These are phyloP conservation scores for Holocentrus rufus DNA, from an alignment of 2,797 vertebrate species.

Conservation along the genomic window DNA sequence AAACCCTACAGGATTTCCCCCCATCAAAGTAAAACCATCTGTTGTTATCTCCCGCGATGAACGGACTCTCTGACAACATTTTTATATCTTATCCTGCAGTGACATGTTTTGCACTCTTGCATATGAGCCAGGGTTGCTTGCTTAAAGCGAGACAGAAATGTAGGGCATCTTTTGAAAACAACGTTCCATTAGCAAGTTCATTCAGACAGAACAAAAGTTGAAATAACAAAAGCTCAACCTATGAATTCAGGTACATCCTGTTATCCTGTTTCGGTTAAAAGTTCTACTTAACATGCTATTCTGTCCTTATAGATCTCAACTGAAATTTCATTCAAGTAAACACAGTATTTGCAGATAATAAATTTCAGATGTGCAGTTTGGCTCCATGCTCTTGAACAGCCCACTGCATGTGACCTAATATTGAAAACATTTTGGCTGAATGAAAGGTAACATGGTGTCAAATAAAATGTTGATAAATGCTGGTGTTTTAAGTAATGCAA, in stretches of 20 bases:
- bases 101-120: conserved; percentile 52
- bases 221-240: conserved; percentile 3
- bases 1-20: conserved; percentile 70
- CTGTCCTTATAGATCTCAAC: conserved; percentile 60
- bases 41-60: conserved; percentile 57
- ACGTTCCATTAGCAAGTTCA: conserved; percentile 3
- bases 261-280: conserved; percentile 34
- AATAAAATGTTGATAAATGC: conserved; percentile 61
- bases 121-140: conserved; percentile 24
- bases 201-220: conserved; percentile 5
- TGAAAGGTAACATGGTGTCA: conserved; percentile 61
- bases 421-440: conserved; percentile 66
- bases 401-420: conserved; percentile 69
- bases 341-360: conserved; percentile 64
- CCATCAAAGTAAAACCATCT: conserved; percentile 71
- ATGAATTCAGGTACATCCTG: conserved; percentile 5
- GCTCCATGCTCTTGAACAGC: conserved; percentile 55
- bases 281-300: conserved; percentile 28
- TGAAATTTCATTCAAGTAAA: conserved; percentile 65
- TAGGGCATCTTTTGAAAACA: conserved; percentile 32
- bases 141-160: conserved; percentile 23
- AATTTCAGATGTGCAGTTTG: conserved; percentile 72
- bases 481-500: neutral
- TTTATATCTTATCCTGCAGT: conserved; percentile 36
- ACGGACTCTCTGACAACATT: conserved; percentile 53